Evolutionary conservation across 2,888 invertebrate species (phyloP).

Genomic region (Epirrita christyi): DNA sequence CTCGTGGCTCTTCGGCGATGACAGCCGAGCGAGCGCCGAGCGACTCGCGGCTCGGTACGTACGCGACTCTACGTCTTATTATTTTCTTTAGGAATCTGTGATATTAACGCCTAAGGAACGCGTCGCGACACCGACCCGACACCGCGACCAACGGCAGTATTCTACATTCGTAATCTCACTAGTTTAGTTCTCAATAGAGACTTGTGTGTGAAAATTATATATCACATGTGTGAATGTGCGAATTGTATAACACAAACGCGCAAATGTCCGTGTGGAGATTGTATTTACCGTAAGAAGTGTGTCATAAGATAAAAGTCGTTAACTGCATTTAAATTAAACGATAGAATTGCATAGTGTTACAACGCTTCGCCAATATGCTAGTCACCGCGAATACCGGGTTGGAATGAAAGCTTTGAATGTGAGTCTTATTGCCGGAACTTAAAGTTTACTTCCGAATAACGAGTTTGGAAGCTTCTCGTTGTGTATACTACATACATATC

Average conservation of each 20-base stretch:
- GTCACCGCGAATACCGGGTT: slow-evolving; percentile 47
- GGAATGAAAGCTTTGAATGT: slow-evolving; percentile 17
- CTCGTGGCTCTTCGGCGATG: slow-evolving; percentile 16
- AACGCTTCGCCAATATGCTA: slow-evolving; percentile 59
- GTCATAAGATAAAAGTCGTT: slow-evolving; percentile 41
- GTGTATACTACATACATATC: slow-evolving; percentile 62
- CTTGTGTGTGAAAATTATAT: slow-evolving; percentile 11
- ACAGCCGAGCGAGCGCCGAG: slow-evolving; percentile 16
- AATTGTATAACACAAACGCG: neutral
- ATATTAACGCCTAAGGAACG: slow-evolving; percentile 80
- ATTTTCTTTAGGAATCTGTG: slow-evolving; percentile 76
- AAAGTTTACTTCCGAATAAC: slow-evolving; percentile 8
- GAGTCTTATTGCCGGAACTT: slow-evolving; percentile 13
- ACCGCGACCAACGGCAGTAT: slow-evolving; percentile 38
- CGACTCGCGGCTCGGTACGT: slow-evolving; percentile 31
- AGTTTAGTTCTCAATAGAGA: slow-evolving; percentile 46
- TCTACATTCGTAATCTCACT: slow-evolving; percentile 58
- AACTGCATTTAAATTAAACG: slow-evolving; percentile 60
- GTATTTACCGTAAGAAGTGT: slow-evolving; percentile 29
- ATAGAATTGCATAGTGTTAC: slow-evolving; percentile 49
- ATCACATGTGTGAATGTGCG: slow-evolving; percentile 3
- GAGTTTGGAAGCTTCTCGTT: slow-evolving; percentile 23
- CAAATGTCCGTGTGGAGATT: slow-evolving; percentile 1
- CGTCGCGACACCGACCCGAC: slow-evolving; percentile 25
- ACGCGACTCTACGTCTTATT: slow-evolving; percentile 48